These are phyloP conservation scores for Brachionus sp. DNA, from an alignment of 1,140 invertebrate species.

Conservation along the genomic window DNA sequence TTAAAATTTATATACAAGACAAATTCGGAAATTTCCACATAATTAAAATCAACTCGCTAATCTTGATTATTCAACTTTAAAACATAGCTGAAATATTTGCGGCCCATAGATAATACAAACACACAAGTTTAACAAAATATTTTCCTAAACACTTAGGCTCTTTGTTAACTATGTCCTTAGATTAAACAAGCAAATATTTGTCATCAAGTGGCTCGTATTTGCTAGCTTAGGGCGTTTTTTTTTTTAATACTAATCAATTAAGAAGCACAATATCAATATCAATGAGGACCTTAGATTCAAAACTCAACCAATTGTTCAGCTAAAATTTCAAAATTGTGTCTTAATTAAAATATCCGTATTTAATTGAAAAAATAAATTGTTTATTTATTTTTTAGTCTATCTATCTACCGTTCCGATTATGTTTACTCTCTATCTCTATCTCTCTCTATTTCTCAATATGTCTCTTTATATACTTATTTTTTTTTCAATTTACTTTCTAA, in stretches of 20 bases:
- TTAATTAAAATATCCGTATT: constrained; percentile 11
- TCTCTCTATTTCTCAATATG: too few species aligned
- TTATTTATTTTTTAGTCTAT: constrained; percentile 15
- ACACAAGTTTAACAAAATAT: constrained; percentile 1
- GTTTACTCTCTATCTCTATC: background rate
- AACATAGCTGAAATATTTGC: background rate
- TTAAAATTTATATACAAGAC: background rate
- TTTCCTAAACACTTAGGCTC: background rate
- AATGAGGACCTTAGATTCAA: background rate
- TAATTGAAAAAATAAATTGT: constrained; percentile 41
- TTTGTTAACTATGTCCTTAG: constrained; percentile 3
- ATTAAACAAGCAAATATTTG: constrained; percentile 9
- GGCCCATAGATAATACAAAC: background rate
- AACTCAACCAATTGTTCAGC: background rate
- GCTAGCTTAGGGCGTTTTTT: background rate
- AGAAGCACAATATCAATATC: constrained; percentile 9
- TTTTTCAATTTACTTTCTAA: background rate
- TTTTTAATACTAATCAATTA: background rate
- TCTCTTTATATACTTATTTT: background rate
- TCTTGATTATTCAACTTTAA: background rate
- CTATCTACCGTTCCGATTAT: background rate
- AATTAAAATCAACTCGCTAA: background rate
- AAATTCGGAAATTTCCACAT: background rate
- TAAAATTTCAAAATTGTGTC: background rate
- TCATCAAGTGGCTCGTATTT: background rate